Conservation (phyloP, 2,797 vertebrate species). For the Sebastes minor region DNA sequence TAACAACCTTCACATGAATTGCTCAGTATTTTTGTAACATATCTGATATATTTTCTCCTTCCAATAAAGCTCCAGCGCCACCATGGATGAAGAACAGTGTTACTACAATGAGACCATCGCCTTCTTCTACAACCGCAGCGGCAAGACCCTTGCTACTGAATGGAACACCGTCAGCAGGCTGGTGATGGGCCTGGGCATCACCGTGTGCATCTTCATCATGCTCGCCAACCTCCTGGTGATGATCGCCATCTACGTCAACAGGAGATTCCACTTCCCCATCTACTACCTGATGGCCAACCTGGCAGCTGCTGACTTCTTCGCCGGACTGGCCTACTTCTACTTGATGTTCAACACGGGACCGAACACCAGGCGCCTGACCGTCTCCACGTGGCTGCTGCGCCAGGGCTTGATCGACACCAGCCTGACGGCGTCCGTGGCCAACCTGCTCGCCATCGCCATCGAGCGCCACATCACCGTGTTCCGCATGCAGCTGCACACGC, state of each 20-base stretch:
- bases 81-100: constrained; percentile 90
- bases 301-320: constrained; percentile 98
- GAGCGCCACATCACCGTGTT: constrained; percentile 99
- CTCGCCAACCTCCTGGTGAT: constrained; percentile 98
- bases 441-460: constrained; percentile 96
- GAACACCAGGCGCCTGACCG: constrained; percentile 93
- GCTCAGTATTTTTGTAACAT: neutral
- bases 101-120: constrained; percentile 98
- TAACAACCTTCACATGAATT: neutral
- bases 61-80: constrained; percentile 42
- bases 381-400: constrained; percentile 96
- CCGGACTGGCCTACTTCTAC: constrained; percentile 98
- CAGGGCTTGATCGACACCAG: constrained; percentile 98
- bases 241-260: constrained; percentile 98
- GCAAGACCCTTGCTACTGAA: constrained; percentile 91
- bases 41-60: constrained; percentile 17
- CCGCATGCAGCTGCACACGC: constrained; percentile 98
- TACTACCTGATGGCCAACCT: constrained; percentile 99
- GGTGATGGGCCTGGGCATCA: constrained; percentile 98
- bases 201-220: constrained; percentile 99
- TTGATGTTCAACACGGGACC: constrained; percentile 99
- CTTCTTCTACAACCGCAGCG: constrained; percentile 98
- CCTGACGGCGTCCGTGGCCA: constrained; percentile 96
- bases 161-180: constrained; percentile 97
- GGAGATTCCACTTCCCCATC: constrained; percentile 99